A percentile compares a stretch with the other conserved stretches of the same genome.
Conservation (phyloP, 2,888 invertebrate species). For the Diaperis boleti region DNA sequence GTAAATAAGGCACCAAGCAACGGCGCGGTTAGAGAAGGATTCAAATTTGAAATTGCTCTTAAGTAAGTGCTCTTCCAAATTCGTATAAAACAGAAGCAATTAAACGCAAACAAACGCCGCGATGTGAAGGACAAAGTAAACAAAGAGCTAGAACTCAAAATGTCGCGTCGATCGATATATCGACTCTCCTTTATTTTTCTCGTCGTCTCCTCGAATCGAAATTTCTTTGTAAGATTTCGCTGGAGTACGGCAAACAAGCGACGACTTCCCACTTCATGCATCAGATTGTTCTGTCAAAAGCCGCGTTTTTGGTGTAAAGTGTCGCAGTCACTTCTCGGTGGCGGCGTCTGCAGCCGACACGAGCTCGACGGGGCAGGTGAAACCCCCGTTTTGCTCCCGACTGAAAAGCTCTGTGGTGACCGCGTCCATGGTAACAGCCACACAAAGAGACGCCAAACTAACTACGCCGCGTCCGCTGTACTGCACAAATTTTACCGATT, state of each 20-base stretch:
- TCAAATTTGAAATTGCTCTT: too few species aligned
- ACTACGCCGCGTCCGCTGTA: neutral
- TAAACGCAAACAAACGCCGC: too few species aligned
- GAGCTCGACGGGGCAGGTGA: slow-evolving; percentile 49
- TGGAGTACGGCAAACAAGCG: neutral
- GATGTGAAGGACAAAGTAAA: too few species aligned
- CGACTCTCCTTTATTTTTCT: too few species aligned
- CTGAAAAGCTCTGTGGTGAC: slow-evolving; percentile 53
- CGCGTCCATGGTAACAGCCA: slow-evolving; percentile 54
- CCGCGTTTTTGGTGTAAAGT: slow-evolving; percentile 27
- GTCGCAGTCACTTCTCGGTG: slow-evolving; percentile 41
- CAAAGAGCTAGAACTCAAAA: too few species aligned
- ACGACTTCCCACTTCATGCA: neutral
- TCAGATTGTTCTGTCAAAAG: slow-evolving; percentile 2
- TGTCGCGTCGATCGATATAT: too few species aligned
- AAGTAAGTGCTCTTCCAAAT: too few species aligned
- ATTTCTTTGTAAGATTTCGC: too few species aligned
- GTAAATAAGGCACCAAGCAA: too few species aligned
- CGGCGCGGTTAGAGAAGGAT: too few species aligned
- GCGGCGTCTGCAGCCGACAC: slow-evolving; percentile 42
- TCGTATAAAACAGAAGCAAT: too few species aligned
- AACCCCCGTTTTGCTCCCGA: slow-evolving; percentile 43
- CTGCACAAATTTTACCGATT: slow-evolving; percentile 7
- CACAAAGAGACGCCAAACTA: slow-evolving; percentile 49
- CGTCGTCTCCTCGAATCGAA: too few species aligned